Evolutionary conservation across 2,888 invertebrate genomes (phyloP), one percentile per base, ranked within the genome.

Genomic region (Odontocerum albicorne): DNA sequence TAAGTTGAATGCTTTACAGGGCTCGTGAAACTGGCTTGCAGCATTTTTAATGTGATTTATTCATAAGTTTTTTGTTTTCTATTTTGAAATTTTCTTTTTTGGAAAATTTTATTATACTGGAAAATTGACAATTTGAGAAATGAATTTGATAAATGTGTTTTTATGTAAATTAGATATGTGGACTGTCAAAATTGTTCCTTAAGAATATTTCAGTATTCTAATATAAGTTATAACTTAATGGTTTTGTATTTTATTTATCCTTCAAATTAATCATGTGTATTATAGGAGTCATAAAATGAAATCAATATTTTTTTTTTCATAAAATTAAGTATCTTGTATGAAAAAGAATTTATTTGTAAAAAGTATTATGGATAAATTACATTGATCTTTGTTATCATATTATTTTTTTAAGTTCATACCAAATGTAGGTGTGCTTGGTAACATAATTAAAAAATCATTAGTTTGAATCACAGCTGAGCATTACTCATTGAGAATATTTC

Each of bases 11-110:
- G 54, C 54, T 54, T 54, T 40, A 39, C 47, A 42, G 54, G 53
- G 54, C 54, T 54, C 54, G 54, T 54, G 47, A 54, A 54, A 54
- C 54, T 47, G 42, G 54, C 54, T 54, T 54, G 42, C 54, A 35
- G 54, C 54, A 54, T 54, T 54, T 52, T 53, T 42, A 54, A 54
- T 54, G 54, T 54, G 54, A 54, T 54, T 54, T 54, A 54, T 17
- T 33, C 20, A 32, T 53, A 53, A 38, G 53, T 46, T 21, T 45
- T 45, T 33, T 46, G 33, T 46, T 19, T 33, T n/a, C 6, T 39
- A 16, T 49, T 40, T 8, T 47, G 32, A 38, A 38, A 36, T 45
- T 20, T 44, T 21, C 8, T 32, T 46, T 42, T 46, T 46, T 53
- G 19, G 27, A 52, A 38, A 38, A 35, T 46, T 16, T 32, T 46